A percentile compares a stretch with the other conserved stretches of the same genome.
Conservation (phyloP, 1,140 invertebrate genomes). For the Choristoneura fumiferana region DNA sequence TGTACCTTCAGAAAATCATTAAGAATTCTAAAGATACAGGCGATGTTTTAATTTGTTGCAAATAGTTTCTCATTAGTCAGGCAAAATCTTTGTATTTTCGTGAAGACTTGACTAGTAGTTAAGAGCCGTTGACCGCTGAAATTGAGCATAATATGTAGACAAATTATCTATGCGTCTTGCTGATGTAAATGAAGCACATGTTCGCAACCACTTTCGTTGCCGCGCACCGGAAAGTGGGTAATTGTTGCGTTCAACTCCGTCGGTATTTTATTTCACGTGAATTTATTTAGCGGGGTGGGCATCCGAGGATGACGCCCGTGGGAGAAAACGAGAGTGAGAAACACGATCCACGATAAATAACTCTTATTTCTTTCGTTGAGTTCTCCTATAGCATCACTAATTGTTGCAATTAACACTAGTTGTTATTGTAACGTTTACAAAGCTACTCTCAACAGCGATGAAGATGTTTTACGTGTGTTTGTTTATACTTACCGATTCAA, state of each 20-base stretch:
- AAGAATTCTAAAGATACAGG: no score
- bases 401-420: not conserved
- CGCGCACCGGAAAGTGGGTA: constrained; percentile 48
- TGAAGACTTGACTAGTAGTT: not conserved
- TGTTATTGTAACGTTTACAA: not conserved
- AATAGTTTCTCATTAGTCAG: no score
- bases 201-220: constrained; percentile 50
- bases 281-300: constrained; percentile 43
- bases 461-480: no score
- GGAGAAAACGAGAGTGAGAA: constrained; percentile 55
- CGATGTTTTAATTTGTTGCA: no score
- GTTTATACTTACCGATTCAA: no score
- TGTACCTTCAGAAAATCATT: no score
- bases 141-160: not conserved
- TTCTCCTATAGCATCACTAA: constrained; percentile 15
- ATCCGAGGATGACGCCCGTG: constrained; percentile 51
- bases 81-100: no score
- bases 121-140: not conserved
- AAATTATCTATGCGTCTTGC: constrained; percentile 12
- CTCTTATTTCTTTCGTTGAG: not conserved
- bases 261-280: constrained; percentile 34
- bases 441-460: no score
- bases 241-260: constrained; percentile 36
- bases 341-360: no score
- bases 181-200: constrained; percentile 19